A percentile compares a stretch with the other conserved stretches of the same genome.
Conservation (phyloP, 2,113 vertebrate species). For the Sylvilagus bachmani region DNA sequence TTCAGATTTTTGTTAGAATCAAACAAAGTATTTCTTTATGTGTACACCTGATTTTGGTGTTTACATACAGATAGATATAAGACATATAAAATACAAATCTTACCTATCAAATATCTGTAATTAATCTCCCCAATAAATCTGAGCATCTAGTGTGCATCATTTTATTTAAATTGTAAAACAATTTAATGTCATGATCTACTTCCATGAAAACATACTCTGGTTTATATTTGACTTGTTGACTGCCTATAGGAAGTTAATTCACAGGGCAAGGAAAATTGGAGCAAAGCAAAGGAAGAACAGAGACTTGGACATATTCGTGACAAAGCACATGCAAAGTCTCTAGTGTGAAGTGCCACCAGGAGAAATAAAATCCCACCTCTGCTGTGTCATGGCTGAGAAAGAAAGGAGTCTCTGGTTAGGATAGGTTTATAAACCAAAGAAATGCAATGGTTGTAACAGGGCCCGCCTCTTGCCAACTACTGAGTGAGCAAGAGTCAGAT, state of each 20-base stretch:
- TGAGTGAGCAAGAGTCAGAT: not conserved
- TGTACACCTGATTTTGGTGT: not conserved
- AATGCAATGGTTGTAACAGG: not conserved
- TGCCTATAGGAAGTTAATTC: not conserved
- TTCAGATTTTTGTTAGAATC: slow-evolving; percentile 18
- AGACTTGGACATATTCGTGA: not conserved
- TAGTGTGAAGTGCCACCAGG: not conserved
- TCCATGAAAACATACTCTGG: slow-evolving; percentile 7
- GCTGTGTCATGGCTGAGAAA: not conserved
- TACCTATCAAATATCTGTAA: no score
- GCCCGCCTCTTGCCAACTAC: not conserved
- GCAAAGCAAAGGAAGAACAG: not conserved
- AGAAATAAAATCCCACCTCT: not conserved
- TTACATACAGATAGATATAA: no score
- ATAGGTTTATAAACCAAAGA: slow-evolving; percentile 42
- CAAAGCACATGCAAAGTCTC: not conserved
- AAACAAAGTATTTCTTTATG: not conserved
- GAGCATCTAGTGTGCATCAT: not conserved
- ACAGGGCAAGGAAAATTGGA: not conserved
- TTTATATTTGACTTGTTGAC: not conserved
- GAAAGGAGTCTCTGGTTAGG: not conserved
- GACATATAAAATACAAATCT: no score
- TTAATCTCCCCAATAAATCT: not conserved
- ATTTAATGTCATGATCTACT: not conserved
- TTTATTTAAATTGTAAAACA: not conserved